Conservation (phyloP, 2,797 vertebrate genomes). For the Rhinichthys osculus region DNA sequence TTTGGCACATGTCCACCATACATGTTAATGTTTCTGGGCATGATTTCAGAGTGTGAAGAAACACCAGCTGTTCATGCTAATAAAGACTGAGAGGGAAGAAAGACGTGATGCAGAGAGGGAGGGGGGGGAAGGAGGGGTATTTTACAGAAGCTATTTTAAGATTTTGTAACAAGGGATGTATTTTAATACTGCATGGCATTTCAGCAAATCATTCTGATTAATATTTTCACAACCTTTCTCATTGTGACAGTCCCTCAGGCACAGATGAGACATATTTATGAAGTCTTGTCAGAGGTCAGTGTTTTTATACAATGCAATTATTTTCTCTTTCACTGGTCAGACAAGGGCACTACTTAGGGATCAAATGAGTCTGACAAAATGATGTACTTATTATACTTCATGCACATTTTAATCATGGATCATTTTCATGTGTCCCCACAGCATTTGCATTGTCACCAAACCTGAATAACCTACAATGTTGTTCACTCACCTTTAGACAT, state of each 20-base stretch:
- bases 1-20: slow-evolving; percentile 43
- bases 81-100: slow-evolving; percentile 40
- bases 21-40: slow-evolving; percentile 46
- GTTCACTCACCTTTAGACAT: background rate
- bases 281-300: slow-evolving; percentile 47
- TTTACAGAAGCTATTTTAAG: slow-evolving; percentile 57
- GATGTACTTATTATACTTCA: slow-evolving; percentile 33
- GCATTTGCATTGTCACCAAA: background rate
- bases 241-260: slow-evolving; percentile 45
- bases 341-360: slow-evolving; percentile 30
- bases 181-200: slow-evolving; percentile 63
- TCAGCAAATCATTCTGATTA: slow-evolving; percentile 64
- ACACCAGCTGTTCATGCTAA: slow-evolving; percentile 52
- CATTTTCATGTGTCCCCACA: background rate
- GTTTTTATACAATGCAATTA: slow-evolving; percentile 40
- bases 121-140: background rate
- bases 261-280: slow-evolving; percentile 54
- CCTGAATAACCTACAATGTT: background rate
- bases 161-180: slow-evolving; percentile 53
- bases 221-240: slow-evolving; percentile 59
- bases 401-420: slow-evolving; percentile 19
- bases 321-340: slow-evolving; percentile 32
- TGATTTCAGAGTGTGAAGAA: slow-evolving; percentile 50
- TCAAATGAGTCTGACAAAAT: slow-evolving; percentile 34
- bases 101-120: background rate